These are phyloP conservation scores for Cichladusa arquata DNA, from an alignment of 2,113 vertebrate genomes.

Conservation along the genomic window DNA sequence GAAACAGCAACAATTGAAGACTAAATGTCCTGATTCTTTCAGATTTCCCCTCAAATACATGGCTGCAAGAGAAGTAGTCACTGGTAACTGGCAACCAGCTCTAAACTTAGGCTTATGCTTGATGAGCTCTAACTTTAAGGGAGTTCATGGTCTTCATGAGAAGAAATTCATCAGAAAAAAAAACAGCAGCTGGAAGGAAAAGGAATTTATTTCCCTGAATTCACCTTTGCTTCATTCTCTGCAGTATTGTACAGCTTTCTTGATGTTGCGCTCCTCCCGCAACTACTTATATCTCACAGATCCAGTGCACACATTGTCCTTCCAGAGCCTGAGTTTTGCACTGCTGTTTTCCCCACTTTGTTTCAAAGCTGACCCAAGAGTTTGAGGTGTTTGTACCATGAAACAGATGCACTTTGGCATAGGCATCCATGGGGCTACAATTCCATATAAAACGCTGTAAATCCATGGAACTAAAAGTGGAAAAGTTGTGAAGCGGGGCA, in stretches of 20 bases:
- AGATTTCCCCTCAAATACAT: not conserved
- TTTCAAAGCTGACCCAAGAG: not conserved
- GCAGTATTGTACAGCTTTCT: not conserved
- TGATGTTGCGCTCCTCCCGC: not conserved
- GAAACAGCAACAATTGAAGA: not conserved
- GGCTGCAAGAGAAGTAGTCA: not conserved
- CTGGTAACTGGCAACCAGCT: not conserved
- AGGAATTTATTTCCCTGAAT: not conserved
- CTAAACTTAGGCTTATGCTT: not conserved
- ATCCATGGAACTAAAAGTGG: not conserved
- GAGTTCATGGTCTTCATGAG: not conserved
- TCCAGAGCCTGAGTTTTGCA: not conserved
- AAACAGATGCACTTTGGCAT: not conserved
- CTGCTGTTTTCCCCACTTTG: rapidly evolving
- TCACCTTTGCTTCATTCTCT: not conserved
- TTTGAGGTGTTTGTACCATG: not conserved
- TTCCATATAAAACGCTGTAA: not conserved
- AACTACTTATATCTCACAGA: not conserved
- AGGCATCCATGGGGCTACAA: not conserved
- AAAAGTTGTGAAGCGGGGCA: not conserved
- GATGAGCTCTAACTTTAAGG: not conserved
- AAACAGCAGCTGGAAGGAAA: not conserved
- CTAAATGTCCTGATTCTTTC: not conserved
- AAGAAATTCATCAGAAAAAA: not conserved
- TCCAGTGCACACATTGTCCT: not conserved